A percentile compares a stretch with the other conserved stretches of the same genome.
phyloP scores from a whole-genome alignment of 2,797 vertebrate genomes.

The Alfaro cultratus region DNA sequence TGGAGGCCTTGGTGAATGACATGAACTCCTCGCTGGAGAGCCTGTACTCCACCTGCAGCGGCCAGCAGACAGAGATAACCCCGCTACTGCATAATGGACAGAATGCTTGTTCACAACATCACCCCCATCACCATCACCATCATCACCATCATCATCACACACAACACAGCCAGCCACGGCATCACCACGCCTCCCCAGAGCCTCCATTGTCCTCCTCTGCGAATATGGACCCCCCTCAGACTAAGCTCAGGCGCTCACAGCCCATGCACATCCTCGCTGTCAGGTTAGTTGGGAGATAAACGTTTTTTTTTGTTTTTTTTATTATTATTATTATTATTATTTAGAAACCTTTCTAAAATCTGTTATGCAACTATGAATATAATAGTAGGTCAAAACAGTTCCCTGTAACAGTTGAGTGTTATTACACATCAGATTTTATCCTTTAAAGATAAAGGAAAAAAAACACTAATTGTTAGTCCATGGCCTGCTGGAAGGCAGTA shows the following conservation, averaged over 20 bases:
- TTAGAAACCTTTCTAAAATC: background rate
- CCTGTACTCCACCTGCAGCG: constrained; percentile 83
- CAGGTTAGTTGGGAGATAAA: constrained; percentile 77
- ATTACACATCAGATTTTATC: background rate
- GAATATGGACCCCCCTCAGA: constrained; percentile 69
- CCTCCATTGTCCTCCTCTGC: constrained; percentile 67
- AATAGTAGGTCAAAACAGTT: background rate
- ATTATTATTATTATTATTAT: no score
- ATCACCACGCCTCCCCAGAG: constrained; percentile 55
- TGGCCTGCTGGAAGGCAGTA: background rate
- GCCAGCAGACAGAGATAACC: constrained; percentile 83
- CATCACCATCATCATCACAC: constrained; percentile 47
- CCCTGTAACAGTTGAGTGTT: background rate
- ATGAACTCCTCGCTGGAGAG: constrained; percentile 93
- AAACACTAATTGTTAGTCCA: background rate
- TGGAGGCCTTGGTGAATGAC: constrained; percentile 91
- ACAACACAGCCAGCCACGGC: constrained; percentile 41
- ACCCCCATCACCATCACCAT: constrained; percentile 50
- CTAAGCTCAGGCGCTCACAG: constrained; percentile 87
- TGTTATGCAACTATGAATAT: background rate
- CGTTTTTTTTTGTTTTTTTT: background rate
- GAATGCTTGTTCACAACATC: constrained; percentile 64
- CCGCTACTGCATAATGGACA: constrained; percentile 90
- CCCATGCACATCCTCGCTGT: constrained; percentile 93
- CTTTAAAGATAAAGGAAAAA: background rate